phyloP scores from a whole-genome alignment of 2,888 invertebrate genomes.

The Drosophila mayaguana region DNA sequence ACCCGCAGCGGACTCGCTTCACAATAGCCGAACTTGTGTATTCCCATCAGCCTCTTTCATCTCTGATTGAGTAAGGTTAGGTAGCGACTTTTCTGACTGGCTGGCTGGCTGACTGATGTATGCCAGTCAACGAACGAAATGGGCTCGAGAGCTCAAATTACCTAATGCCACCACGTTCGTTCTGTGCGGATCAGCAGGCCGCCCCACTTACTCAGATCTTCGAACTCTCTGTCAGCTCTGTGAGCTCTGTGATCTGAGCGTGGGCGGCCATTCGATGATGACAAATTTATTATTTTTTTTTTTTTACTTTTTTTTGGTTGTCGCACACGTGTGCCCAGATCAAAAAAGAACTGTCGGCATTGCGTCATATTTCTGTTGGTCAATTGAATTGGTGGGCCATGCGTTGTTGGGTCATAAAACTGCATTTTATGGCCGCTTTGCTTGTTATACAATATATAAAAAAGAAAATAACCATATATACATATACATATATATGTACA shows the following conservation, averaged over 20 bases:
- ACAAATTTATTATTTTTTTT: slow-evolving; percentile 64
- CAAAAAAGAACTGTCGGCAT: slow-evolving; percentile 40
- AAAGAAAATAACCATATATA: slow-evolving; percentile 18
- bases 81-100: slow-evolving; percentile 35
- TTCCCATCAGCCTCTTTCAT: slow-evolving; percentile 49
- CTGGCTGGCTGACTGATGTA: slow-evolving; percentile 51
- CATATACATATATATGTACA: neutral
- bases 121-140: slow-evolving; percentile 64
- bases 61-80: slow-evolving; percentile 67
- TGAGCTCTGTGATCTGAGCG: slow-evolving; percentile 30
- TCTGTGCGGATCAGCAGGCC: slow-evolving; percentile 40
- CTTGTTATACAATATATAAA: slow-evolving; percentile 16
- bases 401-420: slow-evolving; percentile 56
- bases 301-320: too few species aligned
- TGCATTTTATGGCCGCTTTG: slow-evolving; percentile 60
- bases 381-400: slow-evolving; percentile 50
- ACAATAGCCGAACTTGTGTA: slow-evolving; percentile 5
- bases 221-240: neutral
- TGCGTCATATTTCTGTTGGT: slow-evolving; percentile 52
- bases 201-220: too few species aligned
- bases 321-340: slow-evolving; percentile 58
- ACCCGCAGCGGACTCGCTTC: slow-evolving; percentile 61
- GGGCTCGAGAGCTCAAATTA: slow-evolving; percentile 43
- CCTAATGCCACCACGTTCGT: slow-evolving; percentile 50
- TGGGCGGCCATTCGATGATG: slow-evolving; percentile 64